Conservation (phyloP, 2,797 vertebrate species). For the Masticophis lateralis region DNA sequence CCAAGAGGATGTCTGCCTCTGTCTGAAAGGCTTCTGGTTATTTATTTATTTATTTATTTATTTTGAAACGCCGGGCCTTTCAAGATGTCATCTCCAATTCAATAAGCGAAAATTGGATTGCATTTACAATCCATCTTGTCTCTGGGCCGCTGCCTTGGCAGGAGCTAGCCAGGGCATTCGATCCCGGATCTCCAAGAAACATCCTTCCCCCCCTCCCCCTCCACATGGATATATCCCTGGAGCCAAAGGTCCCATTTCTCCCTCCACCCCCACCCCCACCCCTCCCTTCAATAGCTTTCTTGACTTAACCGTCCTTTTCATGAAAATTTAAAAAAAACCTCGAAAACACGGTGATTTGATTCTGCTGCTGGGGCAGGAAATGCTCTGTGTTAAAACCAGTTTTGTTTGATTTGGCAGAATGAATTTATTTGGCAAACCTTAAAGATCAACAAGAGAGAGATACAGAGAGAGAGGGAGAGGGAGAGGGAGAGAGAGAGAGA, state of each 20-base stretch:
- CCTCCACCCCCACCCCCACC: fast-evolving
- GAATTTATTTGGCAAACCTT: too few relatives aligned
- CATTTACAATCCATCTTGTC: background rate
- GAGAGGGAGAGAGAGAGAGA: too few relatives aligned
- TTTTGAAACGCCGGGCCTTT: background rate
- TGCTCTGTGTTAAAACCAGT: background rate
- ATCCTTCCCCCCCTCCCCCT: too few relatives aligned
- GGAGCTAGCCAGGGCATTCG: background rate
- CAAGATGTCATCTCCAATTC: background rate
- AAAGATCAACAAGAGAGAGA: background rate
- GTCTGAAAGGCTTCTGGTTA: background rate
- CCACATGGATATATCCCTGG: background rate
- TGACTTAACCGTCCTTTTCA: background rate
- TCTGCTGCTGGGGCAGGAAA: background rate
- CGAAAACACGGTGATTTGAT: background rate
- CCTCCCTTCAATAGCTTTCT: background rate
- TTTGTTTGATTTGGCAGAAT: background rate
- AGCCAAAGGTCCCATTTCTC: background rate
- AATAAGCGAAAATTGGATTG: constrained; percentile 4
- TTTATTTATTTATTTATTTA: too few relatives aligned
- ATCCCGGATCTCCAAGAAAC: background rate
- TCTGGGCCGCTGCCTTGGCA: background rate
- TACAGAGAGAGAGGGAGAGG: too few relatives aligned
- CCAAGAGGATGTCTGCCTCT: background rate
- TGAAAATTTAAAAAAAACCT: background rate